These are phyloP conservation scores for Turritopsis dohrnii DNA, from an alignment of 30 jellyfish, hydroid and myxozoan species.

Conservation along the genomic window DNA sequence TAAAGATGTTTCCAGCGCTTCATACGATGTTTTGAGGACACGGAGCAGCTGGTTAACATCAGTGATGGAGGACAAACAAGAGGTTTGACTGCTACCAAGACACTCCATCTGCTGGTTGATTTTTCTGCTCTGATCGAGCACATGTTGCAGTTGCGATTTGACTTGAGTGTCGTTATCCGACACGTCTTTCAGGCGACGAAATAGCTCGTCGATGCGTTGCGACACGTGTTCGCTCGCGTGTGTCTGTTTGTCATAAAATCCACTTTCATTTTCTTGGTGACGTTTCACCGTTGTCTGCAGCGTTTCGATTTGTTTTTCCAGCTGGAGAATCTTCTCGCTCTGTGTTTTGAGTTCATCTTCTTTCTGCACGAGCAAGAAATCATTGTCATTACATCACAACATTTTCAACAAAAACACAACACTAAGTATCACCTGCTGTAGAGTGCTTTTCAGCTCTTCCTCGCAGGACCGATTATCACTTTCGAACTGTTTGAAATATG, in stretches of 20 bases:
- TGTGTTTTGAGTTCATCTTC: conserved; percentile 9
- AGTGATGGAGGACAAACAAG: background rate
- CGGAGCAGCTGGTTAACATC: background rate
- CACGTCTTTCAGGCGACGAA: background rate
- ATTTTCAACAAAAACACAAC: background rate
- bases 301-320: conserved; percentile 1
- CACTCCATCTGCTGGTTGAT: background rate
- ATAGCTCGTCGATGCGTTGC: conserved; percentile 1
- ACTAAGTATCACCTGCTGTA: background rate
- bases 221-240: background rate
- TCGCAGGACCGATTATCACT: background rate
- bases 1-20: background rate
- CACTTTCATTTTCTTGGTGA: conserved; percentile 15
- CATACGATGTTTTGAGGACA: background rate
- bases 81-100: background rate
- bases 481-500: background rate
- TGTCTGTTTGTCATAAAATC: conserved; percentile 1
- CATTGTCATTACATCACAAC: background rate
- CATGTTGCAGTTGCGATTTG: background rate
- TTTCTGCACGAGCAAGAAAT: conserved; percentile 6
- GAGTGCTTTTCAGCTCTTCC: background rate
- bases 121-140: background rate
- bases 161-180: background rate
- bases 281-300: background rate
- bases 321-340: conserved; percentile 4